These are phyloP conservation scores for Axinella damicornis DNA, from an alignment of 37 sponge, comb jelly and placozoan species.

Conservation along the genomic window DNA sequence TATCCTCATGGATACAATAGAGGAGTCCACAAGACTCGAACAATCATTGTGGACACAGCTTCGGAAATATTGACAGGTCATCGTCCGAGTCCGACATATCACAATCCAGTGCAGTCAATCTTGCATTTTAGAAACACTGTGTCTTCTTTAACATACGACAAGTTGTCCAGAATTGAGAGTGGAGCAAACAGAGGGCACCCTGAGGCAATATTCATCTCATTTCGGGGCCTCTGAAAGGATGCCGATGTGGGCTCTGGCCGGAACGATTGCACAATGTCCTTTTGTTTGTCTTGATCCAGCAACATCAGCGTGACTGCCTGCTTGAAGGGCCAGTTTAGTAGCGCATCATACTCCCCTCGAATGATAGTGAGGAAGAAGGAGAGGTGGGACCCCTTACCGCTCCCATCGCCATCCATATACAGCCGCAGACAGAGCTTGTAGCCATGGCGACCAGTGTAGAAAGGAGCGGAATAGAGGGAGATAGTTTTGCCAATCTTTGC, in stretches of 20 bases:
- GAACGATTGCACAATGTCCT: conserved; percentile 75
- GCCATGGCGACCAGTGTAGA: conserved; percentile 84
- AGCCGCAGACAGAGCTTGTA: conserved; percentile 87
- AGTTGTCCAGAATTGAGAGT: conserved; percentile 57
- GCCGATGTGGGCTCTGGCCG: conserved; percentile 64
- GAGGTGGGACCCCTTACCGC: conserved; percentile 74
- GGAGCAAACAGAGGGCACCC: conserved; percentile 89
- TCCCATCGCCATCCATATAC: conserved; percentile 90
- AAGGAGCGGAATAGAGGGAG: conserved; percentile 88
- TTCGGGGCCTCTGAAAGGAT: conserved; percentile 72
- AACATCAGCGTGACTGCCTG: conserved; percentile 76
- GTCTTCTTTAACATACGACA: conserved; percentile 68
- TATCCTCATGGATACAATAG: no score
- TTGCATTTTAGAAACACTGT: conserved; percentile 78
- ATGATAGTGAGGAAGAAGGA: conserved; percentile 88
- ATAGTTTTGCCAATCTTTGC: conserved; percentile 75
- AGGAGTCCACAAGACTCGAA: no score
- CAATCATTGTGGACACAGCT: no score
- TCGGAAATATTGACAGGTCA: no score
- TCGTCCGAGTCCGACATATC: no score
- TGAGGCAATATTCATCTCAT: conserved; percentile 89
- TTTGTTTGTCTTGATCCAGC: conserved; percentile 63
- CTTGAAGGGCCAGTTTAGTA: conserved; percentile 85
- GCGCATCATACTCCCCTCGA: conserved; percentile 89
- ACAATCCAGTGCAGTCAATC: conserved; percentile 38